Conservation (phyloP, 2,888 invertebrate species). For the Dicyrtoma fusca region DNA sequence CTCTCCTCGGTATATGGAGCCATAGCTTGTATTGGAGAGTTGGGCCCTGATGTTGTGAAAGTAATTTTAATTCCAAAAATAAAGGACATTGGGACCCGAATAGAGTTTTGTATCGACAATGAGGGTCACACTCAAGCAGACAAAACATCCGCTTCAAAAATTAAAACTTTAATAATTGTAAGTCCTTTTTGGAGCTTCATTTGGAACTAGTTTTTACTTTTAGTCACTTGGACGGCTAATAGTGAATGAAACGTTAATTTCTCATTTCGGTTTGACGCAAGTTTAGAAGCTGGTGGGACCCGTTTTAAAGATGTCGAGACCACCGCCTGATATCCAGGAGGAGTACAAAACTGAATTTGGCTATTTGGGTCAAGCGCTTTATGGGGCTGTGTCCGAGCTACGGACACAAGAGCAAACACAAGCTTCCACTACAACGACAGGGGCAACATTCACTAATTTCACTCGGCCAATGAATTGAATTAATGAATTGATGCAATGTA, state of each 20-base stretch:
- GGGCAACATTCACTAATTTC: neutral
- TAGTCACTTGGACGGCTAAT: no score
- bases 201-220: no score
- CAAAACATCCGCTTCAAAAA: conserved; percentile 87
- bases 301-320: conserved; percentile 75
- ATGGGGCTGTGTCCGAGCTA: conserved; percentile 78
- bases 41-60: conserved; percentile 87
- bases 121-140: conserved; percentile 76
- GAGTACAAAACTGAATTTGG: conserved; percentile 87
- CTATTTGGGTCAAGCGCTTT: conserved; percentile 80
- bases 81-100: conserved; percentile 72
- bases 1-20: conserved; percentile 80
- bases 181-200: no score
- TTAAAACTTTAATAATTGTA: conserved; percentile 80
- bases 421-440: conserved; percentile 8
- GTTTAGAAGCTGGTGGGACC: conserved; percentile 79
- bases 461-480: conserved; percentile 60
- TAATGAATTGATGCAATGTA: no score
- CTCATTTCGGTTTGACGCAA: neutral
- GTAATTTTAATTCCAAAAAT: conserved; percentile 79
- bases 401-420: conserved; percentile 64
- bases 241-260: conserved; percentile 5
- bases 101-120: conserved; percentile 68
- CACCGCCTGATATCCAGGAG: conserved; percentile 79
- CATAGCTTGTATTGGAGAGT: conserved; percentile 70